A percentile compares a stretch with the other conserved stretches of the same genome.
Conservation (phyloP, 1,140 invertebrate genomes). For the Physella acuta region DNA sequence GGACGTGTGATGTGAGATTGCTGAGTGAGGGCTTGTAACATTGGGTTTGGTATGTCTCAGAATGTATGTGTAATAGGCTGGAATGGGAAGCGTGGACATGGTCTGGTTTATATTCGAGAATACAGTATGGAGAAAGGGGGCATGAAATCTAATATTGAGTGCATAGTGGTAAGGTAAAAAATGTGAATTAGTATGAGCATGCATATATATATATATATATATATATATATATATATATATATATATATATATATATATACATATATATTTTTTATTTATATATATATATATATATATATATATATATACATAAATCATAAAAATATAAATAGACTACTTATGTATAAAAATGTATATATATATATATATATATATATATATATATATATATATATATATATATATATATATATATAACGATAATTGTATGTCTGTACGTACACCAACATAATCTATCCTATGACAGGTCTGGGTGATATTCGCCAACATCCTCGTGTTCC, state of each 20-base stretch:
- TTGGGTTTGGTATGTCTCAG: no score
- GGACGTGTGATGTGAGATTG: no score
- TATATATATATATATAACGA: neutral
- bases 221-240: neutral
- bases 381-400: neutral
- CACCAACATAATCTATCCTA: neutral
- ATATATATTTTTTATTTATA: neutral
- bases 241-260: no score
- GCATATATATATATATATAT: neutral
- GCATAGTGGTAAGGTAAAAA: no score
- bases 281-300: neutral
- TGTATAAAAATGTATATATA: neutral
- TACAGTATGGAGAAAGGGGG: no score
- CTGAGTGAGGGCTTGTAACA: no score
- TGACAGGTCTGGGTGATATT: slow-evolving; percentile 71
- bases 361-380: neutral
- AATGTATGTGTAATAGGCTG: no score
- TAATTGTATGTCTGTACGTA: neutral
- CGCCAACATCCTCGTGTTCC: slow-evolving; percentile 81
- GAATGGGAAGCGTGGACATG: no score
- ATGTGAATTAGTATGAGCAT: neutral
- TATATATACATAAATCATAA: no score
- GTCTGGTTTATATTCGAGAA: no score
- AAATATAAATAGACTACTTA: no score
- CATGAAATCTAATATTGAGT: no score